Percentiles rank a stretch among this genome's conserved stretches.
These are phyloP conservation scores for Drymonia ruficornis DNA, from an alignment of 2,888 invertebrate genomes.

Conservation along the genomic window DNA sequence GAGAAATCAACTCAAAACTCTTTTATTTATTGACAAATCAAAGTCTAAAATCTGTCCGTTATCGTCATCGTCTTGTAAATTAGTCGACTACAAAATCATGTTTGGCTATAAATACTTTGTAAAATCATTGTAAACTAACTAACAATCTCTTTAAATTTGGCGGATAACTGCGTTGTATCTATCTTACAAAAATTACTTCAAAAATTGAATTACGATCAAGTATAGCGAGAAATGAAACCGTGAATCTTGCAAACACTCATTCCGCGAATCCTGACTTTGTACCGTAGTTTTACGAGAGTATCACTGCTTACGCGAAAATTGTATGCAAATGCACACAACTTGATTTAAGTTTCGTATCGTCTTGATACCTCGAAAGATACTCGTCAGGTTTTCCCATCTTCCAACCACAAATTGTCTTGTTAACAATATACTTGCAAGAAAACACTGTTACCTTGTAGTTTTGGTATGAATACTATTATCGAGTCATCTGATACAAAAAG, in stretches of 20 bases:
- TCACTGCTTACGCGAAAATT: slow-evolving; percentile 21
- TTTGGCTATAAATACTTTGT: too few relatives aligned
- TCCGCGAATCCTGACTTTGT: slow-evolving; percentile 13
- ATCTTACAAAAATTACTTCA: neutral
- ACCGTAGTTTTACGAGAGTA: slow-evolving; percentile 21
- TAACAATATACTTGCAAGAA: neutral
- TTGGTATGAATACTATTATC: neutral
- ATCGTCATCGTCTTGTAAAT: too few relatives aligned
- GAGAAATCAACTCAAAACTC: too few relatives aligned
- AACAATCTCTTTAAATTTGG: too few relatives aligned
- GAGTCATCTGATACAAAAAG: neutral
- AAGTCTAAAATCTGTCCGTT: too few relatives aligned
- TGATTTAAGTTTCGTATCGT: slow-evolving; percentile 21
- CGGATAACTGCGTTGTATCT: neutral
- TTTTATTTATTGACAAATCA: too few relatives aligned
- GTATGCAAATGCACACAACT: slow-evolving; percentile 33
- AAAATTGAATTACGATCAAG: slow-evolving; percentile 3
- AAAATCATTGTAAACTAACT: too few relatives aligned
- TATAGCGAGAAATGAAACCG: slow-evolving; percentile 18
- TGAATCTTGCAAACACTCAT: slow-evolving; percentile 12
- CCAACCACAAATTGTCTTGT: slow-evolving; percentile 8
- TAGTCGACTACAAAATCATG: too few relatives aligned
- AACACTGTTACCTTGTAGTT: neutral
- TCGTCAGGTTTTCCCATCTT: slow-evolving; percentile 5
- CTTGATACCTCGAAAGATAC: slow-evolving; percentile 2